Percentiles rank a stretch among this genome's conserved stretches.
These are phyloP conservation scores for Protonemura montana DNA, from an alignment of 2,888 invertebrate genomes.

Conservation along the genomic window DNA sequence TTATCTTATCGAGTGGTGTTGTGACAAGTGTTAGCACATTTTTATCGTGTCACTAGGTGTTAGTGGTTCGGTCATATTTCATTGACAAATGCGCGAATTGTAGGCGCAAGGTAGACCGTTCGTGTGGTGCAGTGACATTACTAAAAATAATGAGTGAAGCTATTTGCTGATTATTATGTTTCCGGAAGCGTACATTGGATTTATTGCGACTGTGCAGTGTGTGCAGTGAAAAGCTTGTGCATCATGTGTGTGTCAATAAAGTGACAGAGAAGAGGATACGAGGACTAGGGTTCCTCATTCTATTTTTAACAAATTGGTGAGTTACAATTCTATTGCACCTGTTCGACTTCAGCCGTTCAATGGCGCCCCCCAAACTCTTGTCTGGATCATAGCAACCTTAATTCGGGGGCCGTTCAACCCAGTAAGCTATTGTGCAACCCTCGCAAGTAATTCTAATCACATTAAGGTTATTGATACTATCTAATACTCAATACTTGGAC, in stretches of 20 bases:
- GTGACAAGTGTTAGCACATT: not conserved
- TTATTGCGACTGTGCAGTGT: not conserved
- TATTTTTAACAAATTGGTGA: slow-evolving; percentile 39
- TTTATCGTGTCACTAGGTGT: not conserved
- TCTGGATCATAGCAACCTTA: not conserved
- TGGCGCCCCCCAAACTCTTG: slow-evolving; percentile 40
- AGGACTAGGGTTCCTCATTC: slow-evolving; percentile 41
- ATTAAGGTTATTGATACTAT: not conserved
- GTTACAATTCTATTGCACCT: slow-evolving; percentile 16
- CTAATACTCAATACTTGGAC: not conserved
- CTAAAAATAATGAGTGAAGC: slow-evolving; percentile 40
- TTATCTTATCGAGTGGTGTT: slow-evolving; percentile 22
- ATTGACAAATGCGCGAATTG: slow-evolving; percentile 45
- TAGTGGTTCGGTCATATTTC: slow-evolving; percentile 17
- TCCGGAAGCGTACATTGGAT: not conserved
- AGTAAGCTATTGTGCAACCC: not conserved
- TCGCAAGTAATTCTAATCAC: not conserved
- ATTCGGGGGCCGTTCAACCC: not conserved
- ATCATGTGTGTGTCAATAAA: slow-evolving; percentile 43
- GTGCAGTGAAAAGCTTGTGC: not conserved
- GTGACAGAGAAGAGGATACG: slow-evolving; percentile 43
- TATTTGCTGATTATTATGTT: slow-evolving; percentile 26
- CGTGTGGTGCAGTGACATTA: slow-evolving; percentile 39
- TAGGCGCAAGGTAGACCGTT: slow-evolving; percentile 32
- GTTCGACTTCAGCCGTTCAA: slow-evolving; percentile 4